These are phyloP conservation scores for Thumatha senex DNA, from an alignment of 2,888 invertebrate genomes.

Conservation along the genomic window DNA sequence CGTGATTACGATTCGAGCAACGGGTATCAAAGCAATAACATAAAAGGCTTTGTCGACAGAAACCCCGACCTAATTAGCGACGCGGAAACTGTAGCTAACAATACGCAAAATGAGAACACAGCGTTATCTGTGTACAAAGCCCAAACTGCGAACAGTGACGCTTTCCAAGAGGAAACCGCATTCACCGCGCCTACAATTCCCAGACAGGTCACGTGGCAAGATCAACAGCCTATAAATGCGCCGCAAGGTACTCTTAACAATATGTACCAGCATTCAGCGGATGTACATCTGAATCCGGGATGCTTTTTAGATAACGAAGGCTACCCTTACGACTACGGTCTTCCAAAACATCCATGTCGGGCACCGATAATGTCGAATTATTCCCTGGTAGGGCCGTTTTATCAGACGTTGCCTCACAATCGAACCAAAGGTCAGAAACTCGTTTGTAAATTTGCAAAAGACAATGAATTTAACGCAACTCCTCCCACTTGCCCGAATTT, in stretches of 20 bases:
- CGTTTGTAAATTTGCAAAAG: conserved; percentile 77
- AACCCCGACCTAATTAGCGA: conserved; percentile 92
- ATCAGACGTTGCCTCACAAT: conserved; percentile 91
- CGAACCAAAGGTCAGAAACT: conserved; percentile 83
- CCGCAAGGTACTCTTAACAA: conserved; percentile 77
- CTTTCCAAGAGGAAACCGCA: conserved; percentile 73
- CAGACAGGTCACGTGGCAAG: conserved; percentile 83
- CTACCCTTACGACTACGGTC: conserved; percentile 90
- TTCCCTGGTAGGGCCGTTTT: conserved; percentile 81
- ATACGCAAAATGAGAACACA: conserved; percentile 74
- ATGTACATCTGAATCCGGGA: conserved; percentile 90
- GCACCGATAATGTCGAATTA: conserved; percentile 75
- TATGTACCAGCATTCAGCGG: conserved; percentile 87
- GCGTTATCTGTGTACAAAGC: conserved; percentile 74
- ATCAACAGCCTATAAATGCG: conserved; percentile 77
- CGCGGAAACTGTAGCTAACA: conserved; percentile 85
- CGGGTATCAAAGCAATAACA: conserved; percentile 74
- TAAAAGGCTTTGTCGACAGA: conserved; percentile 85
- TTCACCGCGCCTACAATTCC: conserved; percentile 69
- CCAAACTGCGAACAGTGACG: conserved; percentile 61
- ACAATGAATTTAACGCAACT: conserved; percentile 73
- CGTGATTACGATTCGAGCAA: conserved; percentile 84
- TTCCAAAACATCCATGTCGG: conserved; percentile 85
- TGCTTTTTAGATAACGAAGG: conserved; percentile 90
- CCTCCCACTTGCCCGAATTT: conserved; percentile 68